A percentile compares a stretch with the other conserved stretches of the same genome.
Evolutionary conservation across 2,888 invertebrate species (phyloP).

Genomic region (Corbicula japonica): DNA sequence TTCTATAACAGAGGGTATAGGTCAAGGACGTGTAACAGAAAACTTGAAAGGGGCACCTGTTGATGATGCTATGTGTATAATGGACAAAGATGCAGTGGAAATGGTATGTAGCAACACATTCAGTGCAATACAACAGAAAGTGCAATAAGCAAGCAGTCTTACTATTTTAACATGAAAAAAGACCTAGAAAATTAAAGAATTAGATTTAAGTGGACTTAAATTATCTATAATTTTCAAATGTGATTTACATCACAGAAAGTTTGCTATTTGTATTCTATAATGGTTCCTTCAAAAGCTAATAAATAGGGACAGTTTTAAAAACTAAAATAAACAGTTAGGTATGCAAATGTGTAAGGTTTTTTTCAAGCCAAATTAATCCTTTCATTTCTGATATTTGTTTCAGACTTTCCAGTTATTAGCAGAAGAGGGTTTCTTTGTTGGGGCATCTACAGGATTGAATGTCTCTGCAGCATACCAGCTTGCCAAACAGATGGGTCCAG

Average conservation of each 20-base stretch:
- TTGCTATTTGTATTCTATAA: no score
- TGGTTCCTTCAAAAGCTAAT: no score
- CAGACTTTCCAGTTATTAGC: conserved; percentile 84
- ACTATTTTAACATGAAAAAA: neutral
- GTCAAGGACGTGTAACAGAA: conserved; percentile 86
- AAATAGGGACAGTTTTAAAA: no score
- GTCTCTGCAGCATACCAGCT: conserved; percentile 84
- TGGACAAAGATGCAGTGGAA: conserved; percentile 84
- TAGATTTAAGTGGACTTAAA: neutral
- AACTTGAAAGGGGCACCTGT: conserved; percentile 86
- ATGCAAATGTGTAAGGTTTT: no score
- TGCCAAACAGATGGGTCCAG: conserved; percentile 84
- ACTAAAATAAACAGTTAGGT: no score
- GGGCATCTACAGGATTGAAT: conserved; percentile 86
- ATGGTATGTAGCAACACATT: no score
- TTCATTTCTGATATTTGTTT: no score
- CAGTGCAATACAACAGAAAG: no score
- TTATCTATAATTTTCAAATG: no score
- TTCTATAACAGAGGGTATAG: conserved; percentile 86
- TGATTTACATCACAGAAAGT: no score
- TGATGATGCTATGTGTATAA: conserved; percentile 84
- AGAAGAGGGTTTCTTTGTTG: conserved; percentile 86
- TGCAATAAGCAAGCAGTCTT: neutral
- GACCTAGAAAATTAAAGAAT: neutral
- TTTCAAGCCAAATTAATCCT: no score